Conservation (phyloP, 2,113 vertebrate genomes). For the Noctilio leporinus region DNA sequence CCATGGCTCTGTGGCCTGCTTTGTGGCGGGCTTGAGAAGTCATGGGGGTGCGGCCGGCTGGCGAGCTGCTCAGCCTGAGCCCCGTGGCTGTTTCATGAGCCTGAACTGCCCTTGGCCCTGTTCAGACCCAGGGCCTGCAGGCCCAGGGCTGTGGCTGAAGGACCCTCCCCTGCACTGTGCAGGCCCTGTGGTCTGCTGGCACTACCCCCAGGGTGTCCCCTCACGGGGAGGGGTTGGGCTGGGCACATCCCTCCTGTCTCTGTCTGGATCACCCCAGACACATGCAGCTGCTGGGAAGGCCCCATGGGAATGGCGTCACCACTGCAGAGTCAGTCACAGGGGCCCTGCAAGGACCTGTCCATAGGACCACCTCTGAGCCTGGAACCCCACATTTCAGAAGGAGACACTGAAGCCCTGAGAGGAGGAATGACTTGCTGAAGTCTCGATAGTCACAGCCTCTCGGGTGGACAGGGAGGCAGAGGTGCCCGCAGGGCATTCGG, state of each 20-base stretch:
- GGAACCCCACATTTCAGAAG: neutral
- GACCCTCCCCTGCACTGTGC: neutral
- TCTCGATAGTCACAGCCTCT: neutral
- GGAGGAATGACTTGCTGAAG: accelerated
- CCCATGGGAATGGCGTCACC: accelerated
- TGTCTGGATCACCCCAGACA: neutral
- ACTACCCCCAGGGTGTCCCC: neutral
- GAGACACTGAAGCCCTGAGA: accelerated
- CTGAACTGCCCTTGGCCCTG: neutral
- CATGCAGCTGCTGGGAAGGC: neutral
- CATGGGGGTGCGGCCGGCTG: neutral
- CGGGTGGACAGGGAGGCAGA: accelerated
- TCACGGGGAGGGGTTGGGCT: neutral
- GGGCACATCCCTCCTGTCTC: neutral
- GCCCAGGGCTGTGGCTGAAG: neutral
- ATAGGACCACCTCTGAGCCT: neutral
- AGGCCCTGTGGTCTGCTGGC: neutral
- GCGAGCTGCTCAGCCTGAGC: neutral
- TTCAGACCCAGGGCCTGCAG: neutral
- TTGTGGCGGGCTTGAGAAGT: neutral
- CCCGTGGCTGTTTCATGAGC: neutral
- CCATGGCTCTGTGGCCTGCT: neutral
- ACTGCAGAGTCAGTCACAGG: neutral
- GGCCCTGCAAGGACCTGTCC: accelerated
- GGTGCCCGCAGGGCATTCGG: accelerated